Percentiles rank a stretch among this genome's conserved stretches.
These are phyloP conservation scores for Mythimna albipuncta DNA, from an alignment of 2,888 invertebrate genomes.

Conservation along the genomic window DNA sequence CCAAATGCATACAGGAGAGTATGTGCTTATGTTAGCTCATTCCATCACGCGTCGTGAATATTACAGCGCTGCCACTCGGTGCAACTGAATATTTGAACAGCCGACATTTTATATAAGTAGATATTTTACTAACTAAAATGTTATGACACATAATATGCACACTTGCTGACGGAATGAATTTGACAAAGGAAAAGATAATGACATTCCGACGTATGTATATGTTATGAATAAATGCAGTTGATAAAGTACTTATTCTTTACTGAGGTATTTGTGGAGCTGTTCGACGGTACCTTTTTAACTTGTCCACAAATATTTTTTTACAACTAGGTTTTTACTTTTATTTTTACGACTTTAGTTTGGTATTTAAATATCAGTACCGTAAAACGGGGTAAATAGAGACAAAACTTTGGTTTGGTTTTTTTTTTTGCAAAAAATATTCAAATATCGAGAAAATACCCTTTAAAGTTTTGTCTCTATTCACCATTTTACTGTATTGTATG, in stretches of 20 bases:
- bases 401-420: too few species aligned
- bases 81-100: constrained; percentile 10
- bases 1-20: background rate
- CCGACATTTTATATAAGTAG: background rate
- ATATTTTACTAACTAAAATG: constrained; percentile 1
- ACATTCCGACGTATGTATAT: background rate
- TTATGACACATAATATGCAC: background rate
- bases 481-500: too few species aligned
- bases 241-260: background rate
- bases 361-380: too few species aligned
- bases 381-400: too few species aligned
- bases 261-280: background rate
- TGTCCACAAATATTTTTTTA: too few species aligned
- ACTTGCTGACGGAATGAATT: background rate
- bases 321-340: too few species aligned
- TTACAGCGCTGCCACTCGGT: constrained; percentile 17
- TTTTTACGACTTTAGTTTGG: too few species aligned
- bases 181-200: too few species aligned
- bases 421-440: too few species aligned
- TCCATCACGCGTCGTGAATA: constrained; percentile 34
- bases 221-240: background rate
- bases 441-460: too few species aligned
- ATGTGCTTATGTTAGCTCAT: constrained; percentile 20
- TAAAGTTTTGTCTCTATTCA: too few species aligned
- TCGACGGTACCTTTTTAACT: background rate